These are phyloP conservation scores for Acromyrmex charruanus DNA, from an alignment of 1,140 invertebrate genomes.

Conservation along the genomic window DNA sequence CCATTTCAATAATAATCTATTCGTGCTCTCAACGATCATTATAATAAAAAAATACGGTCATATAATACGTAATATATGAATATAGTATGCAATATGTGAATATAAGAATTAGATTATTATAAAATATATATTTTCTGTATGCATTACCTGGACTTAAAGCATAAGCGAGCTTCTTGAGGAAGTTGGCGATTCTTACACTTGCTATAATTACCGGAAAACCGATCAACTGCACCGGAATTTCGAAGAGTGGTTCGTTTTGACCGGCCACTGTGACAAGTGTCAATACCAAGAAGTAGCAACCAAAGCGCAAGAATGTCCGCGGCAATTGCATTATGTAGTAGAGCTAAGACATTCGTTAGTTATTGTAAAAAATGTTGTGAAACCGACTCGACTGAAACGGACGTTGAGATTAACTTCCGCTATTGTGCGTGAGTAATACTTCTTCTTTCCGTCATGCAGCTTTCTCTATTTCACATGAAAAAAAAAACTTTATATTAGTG, in stretches of 20 bases:
- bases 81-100: neutral
- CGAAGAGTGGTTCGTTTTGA: slow-evolving; percentile 89
- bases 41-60: neutral
- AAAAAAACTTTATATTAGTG: slow-evolving; percentile 4
- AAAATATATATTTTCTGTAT: slow-evolving; percentile 47
- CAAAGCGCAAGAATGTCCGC: slow-evolving; percentile 64
- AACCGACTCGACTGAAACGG: neutral
- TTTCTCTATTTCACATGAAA: slow-evolving; percentile 36
- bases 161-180: slow-evolving; percentile 93
- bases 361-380: slow-evolving; percentile 17
- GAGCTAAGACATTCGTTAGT: slow-evolving; percentile 44
- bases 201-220: slow-evolving; percentile 94
- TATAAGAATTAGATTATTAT: slow-evolving; percentile 4
- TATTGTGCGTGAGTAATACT: neutral
- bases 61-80: neutral
- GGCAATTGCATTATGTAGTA: slow-evolving; percentile 75
- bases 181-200: slow-evolving; percentile 93
- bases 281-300: slow-evolving; percentile 79
- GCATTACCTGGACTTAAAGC: slow-evolving; percentile 93
- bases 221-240: slow-evolving; percentile 92
- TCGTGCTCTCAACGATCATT: neutral
- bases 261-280: slow-evolving; percentile 69
- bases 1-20: neutral
- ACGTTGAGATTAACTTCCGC: slow-evolving; percentile 6
- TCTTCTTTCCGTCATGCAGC: neutral